phyloP scores from a whole-genome alignment of 2,113 vertebrate species.

The Eurypyga helias region DNA sequence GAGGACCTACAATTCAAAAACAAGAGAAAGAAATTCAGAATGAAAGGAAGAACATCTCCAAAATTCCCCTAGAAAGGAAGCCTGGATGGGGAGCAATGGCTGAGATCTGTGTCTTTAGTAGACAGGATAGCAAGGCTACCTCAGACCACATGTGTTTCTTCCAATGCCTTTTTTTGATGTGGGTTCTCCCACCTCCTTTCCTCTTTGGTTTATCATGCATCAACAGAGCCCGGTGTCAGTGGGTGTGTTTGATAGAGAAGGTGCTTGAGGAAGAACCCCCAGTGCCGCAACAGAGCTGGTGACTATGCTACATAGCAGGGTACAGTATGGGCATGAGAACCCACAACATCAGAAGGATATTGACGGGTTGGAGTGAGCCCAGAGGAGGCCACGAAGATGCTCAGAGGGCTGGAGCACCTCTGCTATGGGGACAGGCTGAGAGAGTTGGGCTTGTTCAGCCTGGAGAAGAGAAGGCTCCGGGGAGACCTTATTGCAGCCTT shows the following conservation, averaged over 20 bases:
- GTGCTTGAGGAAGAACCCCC: not conserved
- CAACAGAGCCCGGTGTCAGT: not conserved
- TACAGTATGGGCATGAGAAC: too few relatives aligned
- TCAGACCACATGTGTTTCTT: not conserved
- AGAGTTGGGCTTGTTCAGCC: too few relatives aligned
- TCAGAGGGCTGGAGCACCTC: too few relatives aligned
- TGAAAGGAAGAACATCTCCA: not conserved
- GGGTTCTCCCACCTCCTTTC: too few relatives aligned
- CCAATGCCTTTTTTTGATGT: not conserved
- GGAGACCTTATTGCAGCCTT: too few relatives aligned
- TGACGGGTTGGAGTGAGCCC: too few relatives aligned
- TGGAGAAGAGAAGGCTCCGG: too few relatives aligned
- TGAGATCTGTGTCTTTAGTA: not conserved
- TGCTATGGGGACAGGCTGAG: too few relatives aligned
- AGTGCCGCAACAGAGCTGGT: not conserved
- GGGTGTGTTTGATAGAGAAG: not conserved
- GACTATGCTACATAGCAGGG: accelerated
- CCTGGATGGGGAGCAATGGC: not conserved
- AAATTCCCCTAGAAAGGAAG: not conserved
- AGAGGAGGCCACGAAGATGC: too few relatives aligned
- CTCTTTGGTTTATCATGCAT: not conserved
- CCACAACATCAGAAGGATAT: too few relatives aligned
- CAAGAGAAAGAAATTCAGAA: not conserved
- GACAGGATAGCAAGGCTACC: not conserved
- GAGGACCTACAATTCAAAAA: not conserved